Evolutionary conservation across 1,140 invertebrate genomes (phyloP), one percentile per base, ranked within the genome.

Genomic region (Diabrotica undecimpunctata): DNA sequence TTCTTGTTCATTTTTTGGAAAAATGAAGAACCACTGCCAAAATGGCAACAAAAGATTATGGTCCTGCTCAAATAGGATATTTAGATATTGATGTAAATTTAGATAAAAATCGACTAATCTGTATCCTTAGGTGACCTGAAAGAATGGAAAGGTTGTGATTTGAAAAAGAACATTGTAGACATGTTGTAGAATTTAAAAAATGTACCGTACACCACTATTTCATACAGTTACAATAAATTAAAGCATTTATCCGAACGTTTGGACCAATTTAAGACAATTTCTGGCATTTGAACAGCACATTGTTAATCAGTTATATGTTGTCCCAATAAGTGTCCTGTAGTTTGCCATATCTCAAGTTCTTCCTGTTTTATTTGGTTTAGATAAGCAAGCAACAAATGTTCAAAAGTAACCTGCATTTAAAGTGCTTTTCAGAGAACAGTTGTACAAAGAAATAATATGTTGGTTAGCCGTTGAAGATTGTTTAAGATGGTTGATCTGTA

Each of bases 181-280:
- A 50, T 62, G 61, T 50, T 51, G 50, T 54, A 62, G 13, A 13
- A 54, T 62, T 55, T 12, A 25, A 54, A 56, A 54, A 25, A 36
- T 38, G 39, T 62, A 39, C 10, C 12, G 52, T 14, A 46, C 46
- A 37, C 13, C 66, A 67, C 66, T 67, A 67, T 67, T 67, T 67
- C 66, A 64, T 67, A 67, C 62, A 37, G 10, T 50, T 46, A n/a
- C 41, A 46, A 46, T 46, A n/a, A 25, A 25, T 25, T 25, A 2
- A 46, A 46, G 41, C 41, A 46, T 46, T 46, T 46, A 46, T 46
- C 8, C 41, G 41, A 46, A 46, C 41, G 41, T 46, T 46, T 46
- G 41, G n/a, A 46, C 41, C n/a, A 46, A 46, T 46, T 46, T 46
- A n/a, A 46, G 41, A 46, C 8, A 46, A 46, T 46, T 46, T 46